Base-by-base conservation (phyloP, 2,797 vertebrate genomes). In the Nothura maculosa region DNA sequence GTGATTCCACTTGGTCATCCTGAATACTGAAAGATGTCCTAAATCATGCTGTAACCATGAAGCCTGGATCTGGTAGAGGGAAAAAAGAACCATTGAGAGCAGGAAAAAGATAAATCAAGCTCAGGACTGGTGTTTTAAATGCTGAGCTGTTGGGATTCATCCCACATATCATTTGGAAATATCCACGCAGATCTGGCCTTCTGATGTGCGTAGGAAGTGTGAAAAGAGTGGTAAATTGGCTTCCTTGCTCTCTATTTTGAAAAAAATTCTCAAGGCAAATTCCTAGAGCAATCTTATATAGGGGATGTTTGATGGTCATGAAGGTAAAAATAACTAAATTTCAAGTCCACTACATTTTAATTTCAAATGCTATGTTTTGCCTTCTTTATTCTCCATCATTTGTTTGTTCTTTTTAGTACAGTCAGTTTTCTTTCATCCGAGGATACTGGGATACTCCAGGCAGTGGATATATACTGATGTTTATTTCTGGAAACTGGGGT, bases 11-110 rank as follows among this genome's bases (percentile, higher is more conserved):
- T 82, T 96, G 42, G 68, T 54, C 38, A 92, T 94, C 66, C 80
- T 77, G 68, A 97, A 98, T 66, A 98, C 98, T 1, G 98, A 98
- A 58, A 98, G 95, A 36, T 98, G 98, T 9, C 98, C 98, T 16
- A 98, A 97, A 76, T 98, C 98, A 9, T 98, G 98, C 50, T 98
- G 98, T 21, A 98, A 85, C 98, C 98, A 98, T 19, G 97, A 98
- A 25, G 97, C 97, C 86, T 98, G 98, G 18, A 95, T 93, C 98
- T 98, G 83, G 34, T 79, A 38, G 25, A 64, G 27, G 8, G 22
- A 87, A 48, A 60, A 77, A 72, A 1, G 47, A 48, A 70, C 40
- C 9, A 15, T 3, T 9, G 4, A 4, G 27, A 87, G 16, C 8
- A 6, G 4, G 17, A 5, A 36, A 50, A 70, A 18, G 0, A 66